Conservation (phyloP, 2,113 vertebrate genomes). For the Mirounga angustirostris region DNA sequence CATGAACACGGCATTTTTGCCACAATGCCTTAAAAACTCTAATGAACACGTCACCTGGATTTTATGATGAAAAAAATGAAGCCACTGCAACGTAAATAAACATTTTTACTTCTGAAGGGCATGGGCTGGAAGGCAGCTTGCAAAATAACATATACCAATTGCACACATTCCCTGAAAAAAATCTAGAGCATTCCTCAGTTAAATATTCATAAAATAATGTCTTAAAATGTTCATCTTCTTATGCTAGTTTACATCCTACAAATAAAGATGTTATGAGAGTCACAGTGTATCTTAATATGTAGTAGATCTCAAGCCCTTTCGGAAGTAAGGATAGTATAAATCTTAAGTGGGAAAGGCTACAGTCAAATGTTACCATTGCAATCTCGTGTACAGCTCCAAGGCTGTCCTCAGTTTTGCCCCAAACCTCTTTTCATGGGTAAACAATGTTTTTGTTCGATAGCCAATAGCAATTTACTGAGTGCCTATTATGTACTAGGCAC, state of each 20-base stretch:
- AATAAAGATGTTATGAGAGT: background rate
- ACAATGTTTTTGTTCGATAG: background rate
- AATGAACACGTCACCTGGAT: background rate
- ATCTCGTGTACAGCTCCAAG: background rate
- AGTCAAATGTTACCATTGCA: background rate
- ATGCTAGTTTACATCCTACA: background rate
- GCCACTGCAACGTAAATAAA: background rate
- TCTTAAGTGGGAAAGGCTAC: background rate
- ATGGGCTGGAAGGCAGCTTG: background rate
- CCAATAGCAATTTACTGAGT: background rate
- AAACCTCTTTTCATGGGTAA: background rate
- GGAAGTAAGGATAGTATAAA: background rate
- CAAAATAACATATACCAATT: background rate
- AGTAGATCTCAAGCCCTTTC: background rate
- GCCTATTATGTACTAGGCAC: background rate
- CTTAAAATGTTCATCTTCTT: background rate
- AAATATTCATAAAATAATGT: slow-evolving; percentile 29
- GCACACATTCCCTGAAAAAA: background rate
- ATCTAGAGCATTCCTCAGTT: background rate
- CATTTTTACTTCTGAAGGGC: background rate
- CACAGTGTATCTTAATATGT: background rate
- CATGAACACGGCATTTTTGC: background rate
- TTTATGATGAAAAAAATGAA: slow-evolving; percentile 2
- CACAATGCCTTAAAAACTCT: background rate
- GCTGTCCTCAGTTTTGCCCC: background rate